A percentile compares a stretch with the other conserved stretches of the same genome.
Conservation (phyloP, 2,888 invertebrate genomes). For the Sialis fuliginosa region DNA sequence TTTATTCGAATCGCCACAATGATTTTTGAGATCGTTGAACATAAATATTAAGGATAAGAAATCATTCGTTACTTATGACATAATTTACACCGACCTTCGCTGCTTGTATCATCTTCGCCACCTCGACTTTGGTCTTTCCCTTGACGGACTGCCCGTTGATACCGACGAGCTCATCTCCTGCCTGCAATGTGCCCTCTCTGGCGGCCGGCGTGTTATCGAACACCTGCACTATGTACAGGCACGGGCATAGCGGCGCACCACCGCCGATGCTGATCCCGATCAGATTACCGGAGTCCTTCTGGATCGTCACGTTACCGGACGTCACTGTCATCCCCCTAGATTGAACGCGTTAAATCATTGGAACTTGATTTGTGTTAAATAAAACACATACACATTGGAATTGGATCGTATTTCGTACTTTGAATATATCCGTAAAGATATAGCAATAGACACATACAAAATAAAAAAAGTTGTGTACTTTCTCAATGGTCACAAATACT, state of each 20-base stretch:
- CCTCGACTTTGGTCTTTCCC: conserved; percentile 94
- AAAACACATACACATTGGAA: no score
- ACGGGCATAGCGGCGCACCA: conserved; percentile 87
- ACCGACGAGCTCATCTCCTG: conserved; percentile 92
- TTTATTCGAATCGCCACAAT: no score
- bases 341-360: not conserved
- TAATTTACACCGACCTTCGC: conserved; percentile 39
- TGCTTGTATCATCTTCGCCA: conserved; percentile 97
- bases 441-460: no score
- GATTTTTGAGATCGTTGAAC: no score
- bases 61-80: no score
- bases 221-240: conserved; percentile 94
- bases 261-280: conserved; percentile 98
- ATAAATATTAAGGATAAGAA: no score
- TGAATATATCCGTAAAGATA: no score
- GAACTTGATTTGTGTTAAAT: not conserved
- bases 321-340: conserved; percentile 95
- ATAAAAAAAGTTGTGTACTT: no score
- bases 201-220: conserved; percentile 97
- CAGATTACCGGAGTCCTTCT: conserved; percentile 82
- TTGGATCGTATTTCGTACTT: no score
- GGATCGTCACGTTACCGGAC: conserved; percentile 75
- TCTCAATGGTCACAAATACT: no score
- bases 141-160: conserved; percentile 87
- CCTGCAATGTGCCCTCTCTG: conserved; percentile 81